Conservation (phyloP, 2,888 invertebrate species). For the Nomada fucata region DNA sequence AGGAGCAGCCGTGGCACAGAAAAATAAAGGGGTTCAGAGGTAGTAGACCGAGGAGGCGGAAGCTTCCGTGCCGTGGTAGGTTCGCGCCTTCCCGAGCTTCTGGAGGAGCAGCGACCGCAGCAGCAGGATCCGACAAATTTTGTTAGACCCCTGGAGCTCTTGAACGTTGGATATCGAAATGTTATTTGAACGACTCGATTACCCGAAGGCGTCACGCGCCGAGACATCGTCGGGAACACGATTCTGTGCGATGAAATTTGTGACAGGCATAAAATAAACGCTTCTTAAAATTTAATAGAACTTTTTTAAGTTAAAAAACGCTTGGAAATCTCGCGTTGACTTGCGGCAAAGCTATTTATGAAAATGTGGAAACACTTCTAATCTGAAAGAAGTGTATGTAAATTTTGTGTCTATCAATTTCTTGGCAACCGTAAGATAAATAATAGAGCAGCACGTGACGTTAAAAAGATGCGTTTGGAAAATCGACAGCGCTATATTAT, state of each 20-base stretch:
- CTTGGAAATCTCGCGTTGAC: too few species aligned
- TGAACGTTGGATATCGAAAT: conserved; percentile 45
- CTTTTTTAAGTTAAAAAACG: neutral
- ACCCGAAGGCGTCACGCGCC: neutral
- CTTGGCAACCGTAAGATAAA: too few species aligned
- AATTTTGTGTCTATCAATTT: too few species aligned
- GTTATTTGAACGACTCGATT: conserved; percentile 37
- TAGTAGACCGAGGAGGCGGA: conserved; percentile 42
- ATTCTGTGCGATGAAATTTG: conserved; percentile 2
- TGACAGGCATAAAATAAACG: neutral
- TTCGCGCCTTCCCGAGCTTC: conserved; percentile 40
- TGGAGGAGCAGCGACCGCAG: conserved; percentile 6
- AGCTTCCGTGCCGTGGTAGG: conserved; percentile 26
- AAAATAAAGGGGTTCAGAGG: conserved; percentile 36
- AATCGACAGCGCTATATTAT: too few species aligned
- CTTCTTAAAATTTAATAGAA: neutral
- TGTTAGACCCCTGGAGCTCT: conserved; percentile 34
- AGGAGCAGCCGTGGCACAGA: conserved; percentile 13
- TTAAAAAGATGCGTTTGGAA: too few species aligned
- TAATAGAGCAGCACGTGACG: too few species aligned
- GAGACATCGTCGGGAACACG: neutral
- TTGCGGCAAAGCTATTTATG: too few species aligned
- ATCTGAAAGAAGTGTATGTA: too few species aligned
- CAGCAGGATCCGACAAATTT: conserved; percentile 51
- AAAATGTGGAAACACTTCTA: too few species aligned